Evolutionary conservation across 2,113 vertebrate species (phyloP), one percentile per base, ranked within the genome.

Genomic region (Syngnathoides biaculeatus): DNA sequence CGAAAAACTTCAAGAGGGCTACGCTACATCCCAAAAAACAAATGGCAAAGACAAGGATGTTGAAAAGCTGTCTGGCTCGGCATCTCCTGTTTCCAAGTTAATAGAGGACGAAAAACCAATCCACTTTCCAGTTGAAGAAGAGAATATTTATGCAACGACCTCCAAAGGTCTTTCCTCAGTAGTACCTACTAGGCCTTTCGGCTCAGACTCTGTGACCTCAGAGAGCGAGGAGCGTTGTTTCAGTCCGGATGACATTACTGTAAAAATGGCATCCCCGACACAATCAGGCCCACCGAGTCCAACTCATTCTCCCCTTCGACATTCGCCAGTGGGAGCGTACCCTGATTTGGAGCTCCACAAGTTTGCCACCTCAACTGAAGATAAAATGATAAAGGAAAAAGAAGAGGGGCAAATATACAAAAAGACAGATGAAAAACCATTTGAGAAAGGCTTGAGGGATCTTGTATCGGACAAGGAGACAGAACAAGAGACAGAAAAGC

Each of bases 191-290:
- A 89, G 79, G 79, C 79, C 81, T 55, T 85, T 90, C 52, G 92
- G 89, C 67, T 84, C 87, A 0, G 90, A 90, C 65, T 87, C 88
- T 0, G 72, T 84, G 42, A 89, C 87, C 40, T 87, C 88, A 50
- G 96, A 99, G 66, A 87, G 84, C 1, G 96, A 98, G 52, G 97
- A 97, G 9, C 91, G 95, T 50, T 99, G 96, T 86, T 89, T 92
- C 73, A 99, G 96, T 79, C 96, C 97, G 0, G 96, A 98, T 20
- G 96, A 99, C 2, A 94, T 96, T 82, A 99, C 97, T 7, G 93
- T 99, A 58, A 98, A 98, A 89, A 95, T 98, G 95, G 94, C 95
- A n/a, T 98, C 96, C 39, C 96, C 95, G 17, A 94, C 94, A 43
- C 93, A 93, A 0, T 98, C 96, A 5, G 95, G 93, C 52, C 95